These are phyloP conservation scores for Holotrichia oblita DNA, from an alignment of 1,140 invertebrate genomes.

Conservation along the genomic window DNA sequence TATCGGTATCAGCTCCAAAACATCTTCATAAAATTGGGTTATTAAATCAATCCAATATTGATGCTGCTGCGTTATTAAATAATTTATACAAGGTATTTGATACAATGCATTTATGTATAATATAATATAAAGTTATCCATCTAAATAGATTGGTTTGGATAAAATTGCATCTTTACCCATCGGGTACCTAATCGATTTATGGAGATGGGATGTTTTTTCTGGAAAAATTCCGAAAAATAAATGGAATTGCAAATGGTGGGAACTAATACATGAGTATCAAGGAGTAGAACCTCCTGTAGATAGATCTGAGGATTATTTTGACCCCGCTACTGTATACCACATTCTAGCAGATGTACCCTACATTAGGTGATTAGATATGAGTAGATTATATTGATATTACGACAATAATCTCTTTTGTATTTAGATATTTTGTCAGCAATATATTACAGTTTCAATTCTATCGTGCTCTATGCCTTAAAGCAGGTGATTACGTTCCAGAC, in stretches of 20 bases:
- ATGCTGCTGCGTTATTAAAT: constrained; percentile 57
- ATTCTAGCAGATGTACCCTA: constrained; percentile 86
- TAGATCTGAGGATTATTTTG: constrained; percentile 83
- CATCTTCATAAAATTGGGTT: constrained; percentile 81
- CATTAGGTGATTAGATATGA: constrained; percentile 68
- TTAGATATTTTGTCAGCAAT: too few relatives aligned
- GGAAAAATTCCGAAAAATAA: constrained; percentile 74
- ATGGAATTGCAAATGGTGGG: constrained; percentile 84
- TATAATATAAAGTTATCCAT: neutral
- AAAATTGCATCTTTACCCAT: constrained; percentile 91
- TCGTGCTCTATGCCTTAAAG: too few relatives aligned
- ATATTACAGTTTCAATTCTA: too few relatives aligned
- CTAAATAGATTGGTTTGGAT: constrained; percentile 71
- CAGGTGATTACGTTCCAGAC: too few relatives aligned
- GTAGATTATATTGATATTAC: neutral
- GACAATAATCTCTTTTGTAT: neutral
- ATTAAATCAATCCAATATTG: constrained; percentile 67
- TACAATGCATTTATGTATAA: neutral
- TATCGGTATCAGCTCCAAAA: constrained; percentile 82
- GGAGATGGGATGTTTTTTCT: too few relatives aligned
- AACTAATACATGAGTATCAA: constrained; percentile 76
- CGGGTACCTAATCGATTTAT: constrained; percentile 86
- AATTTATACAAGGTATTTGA: constrained; percentile 64
- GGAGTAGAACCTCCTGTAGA: too few relatives aligned
- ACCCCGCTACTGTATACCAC: constrained; percentile 87